Base-by-base conservation (phyloP, 2,113 vertebrate species). In the Corynorhinus townsendii region DNA sequence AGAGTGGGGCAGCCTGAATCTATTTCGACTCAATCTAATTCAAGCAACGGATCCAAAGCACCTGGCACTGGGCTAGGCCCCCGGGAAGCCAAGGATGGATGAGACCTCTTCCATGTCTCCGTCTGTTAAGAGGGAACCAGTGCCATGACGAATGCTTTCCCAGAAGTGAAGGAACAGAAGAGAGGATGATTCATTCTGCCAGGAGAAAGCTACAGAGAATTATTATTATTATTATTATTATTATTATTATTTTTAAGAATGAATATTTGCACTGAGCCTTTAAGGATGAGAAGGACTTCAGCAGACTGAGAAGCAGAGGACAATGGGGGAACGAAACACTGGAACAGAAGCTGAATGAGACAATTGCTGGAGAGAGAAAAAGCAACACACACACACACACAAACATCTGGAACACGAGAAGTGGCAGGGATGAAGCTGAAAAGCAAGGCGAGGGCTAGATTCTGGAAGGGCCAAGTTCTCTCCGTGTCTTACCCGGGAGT, bases 1-100 rank as follows among this genome's bases (percentile, higher is more conserved):
- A 66, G 72, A 85, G 76, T 28, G 14, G 20, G 56, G 59, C 28
- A 52, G 76, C 15, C 11, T 12, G 83, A 87, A 24, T 38, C 73
- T 82, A 19, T 91, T 77, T 93, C 47, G 20, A 84, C 26, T 64
- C 76, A 28, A 45, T 43, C 66, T 20, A 69, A 76, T 69, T 90
- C 30, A 54, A 22, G 38, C 68, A 76, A 59, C 68, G 33, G 66
- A 72, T 80, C 64, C 47, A 71, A 75, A 89, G 79, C 59, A 79
- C 52, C 75, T 80, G 62, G 45, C 28, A 30, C 45, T 20, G 30
- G 38, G 20, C 38, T 14, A 52, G n/a, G n/a, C 16, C 11, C 10
- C 9, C 38, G 14, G 33, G 47, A 69, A 59, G 68, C 28, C 62
- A 38, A 24, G 28, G 45, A 68, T 35, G 17, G 62, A 45, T 15